Evolutionary conservation across 2,888 invertebrate genomes (phyloP), one percentile per base, ranked within the genome.

Genomic region (Leptinotarsa rubiginosa): DNA sequence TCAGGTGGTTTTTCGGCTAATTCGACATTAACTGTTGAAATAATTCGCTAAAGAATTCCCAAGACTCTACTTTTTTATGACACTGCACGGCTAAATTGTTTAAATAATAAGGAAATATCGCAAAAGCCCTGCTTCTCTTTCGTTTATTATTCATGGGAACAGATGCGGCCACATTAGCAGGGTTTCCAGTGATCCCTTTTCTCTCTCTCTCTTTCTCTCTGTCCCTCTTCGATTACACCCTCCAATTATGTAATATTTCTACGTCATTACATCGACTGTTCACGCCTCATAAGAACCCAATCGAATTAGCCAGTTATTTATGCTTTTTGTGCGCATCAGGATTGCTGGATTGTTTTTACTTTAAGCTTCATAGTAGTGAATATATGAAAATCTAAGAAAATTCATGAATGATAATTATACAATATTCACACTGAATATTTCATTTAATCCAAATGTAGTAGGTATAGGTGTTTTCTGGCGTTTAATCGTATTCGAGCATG

Each of bases 61-160:
- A 20, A 41, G 18, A n/a, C 31, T 41, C 41, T 62, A 56, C 20
- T 47, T 74, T 72, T 74, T 76, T 72, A 72, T 70, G 68, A 70
- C 69, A 50, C 66, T 31, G 65, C 47, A 22, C 62, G 69, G 66
- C 47, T 72, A 72, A 72, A 72, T 72, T 75, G 75, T 75, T 73
- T 73, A 73, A 73, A 71, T 77, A 73, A 77, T 77, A 73, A 74
- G 75, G 72, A 72, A 75, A 70, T 52, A 75, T 72, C 62, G 50
- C 68, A 47, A 49, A 49, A 31, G 50, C 54, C 22, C 31, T 52
- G 50, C 69, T 70, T 73, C 47, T 64, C 56, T 47, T 18, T 65
- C 59, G 47, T 77, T 70, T 49, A 71, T 77, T 77, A 77, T 77
- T 77, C 77, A 77, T 71, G 54, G 12, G 64, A 65, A 66, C 75